These are phyloP conservation scores for Rhynchotus rufescens DNA, from an alignment of 2,797 vertebrate species.

Conservation along the genomic window DNA sequence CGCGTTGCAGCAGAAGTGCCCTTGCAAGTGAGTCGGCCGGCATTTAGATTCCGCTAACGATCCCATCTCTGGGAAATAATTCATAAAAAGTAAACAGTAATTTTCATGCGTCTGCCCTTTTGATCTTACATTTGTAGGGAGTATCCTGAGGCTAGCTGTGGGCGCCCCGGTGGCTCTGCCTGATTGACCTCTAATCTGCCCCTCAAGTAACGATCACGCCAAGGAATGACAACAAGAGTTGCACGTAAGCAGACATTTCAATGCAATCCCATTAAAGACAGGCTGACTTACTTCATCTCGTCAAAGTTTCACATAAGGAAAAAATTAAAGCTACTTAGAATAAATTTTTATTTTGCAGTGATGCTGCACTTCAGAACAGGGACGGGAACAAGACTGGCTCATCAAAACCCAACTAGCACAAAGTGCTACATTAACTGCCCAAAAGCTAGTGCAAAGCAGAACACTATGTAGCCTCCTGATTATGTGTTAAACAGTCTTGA, in stretches of 20 bases:
- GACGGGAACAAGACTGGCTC: not conserved
- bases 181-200: constrained; percentile 62
- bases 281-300: constrained; percentile 33
- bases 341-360: not conserved
- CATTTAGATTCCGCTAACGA: constrained; percentile 73
- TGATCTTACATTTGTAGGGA: constrained; percentile 65
- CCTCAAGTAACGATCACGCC: constrained; percentile 51
- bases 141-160: constrained; percentile 49
- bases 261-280: constrained; percentile 41
- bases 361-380: not conserved
- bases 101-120: constrained; percentile 61
- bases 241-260: constrained; percentile 42
- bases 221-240: constrained; percentile 66
- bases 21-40: constrained; percentile 16
- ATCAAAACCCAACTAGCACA: not conserved
- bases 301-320: constrained; percentile 31
- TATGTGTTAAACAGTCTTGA: not conserved
- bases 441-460: not conserved
- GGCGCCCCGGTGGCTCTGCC: not conserved
- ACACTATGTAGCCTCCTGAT: not conserved
- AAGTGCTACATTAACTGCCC: not conserved
- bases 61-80: constrained; percentile 64
- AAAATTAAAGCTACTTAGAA: constrained; percentile 23
- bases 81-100: constrained; percentile 59
- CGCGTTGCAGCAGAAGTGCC: not conserved